Evolutionary conservation across 2,113 vertebrate species (phyloP).

Genomic region (Ovis canadensis): DNA sequence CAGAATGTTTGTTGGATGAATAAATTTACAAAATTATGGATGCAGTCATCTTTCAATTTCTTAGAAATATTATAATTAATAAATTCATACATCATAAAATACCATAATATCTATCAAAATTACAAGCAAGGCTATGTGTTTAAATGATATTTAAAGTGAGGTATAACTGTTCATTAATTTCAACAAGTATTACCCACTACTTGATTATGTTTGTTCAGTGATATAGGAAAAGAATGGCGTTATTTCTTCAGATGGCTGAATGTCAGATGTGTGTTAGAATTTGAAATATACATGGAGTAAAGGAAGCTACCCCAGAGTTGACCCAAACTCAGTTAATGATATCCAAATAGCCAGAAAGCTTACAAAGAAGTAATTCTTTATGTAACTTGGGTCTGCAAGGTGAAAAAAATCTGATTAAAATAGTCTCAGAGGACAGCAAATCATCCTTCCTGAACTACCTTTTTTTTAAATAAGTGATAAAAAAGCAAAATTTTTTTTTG

Average conservation of each 20-base stretch:
- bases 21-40: background rate
- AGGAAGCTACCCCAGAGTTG: background rate
- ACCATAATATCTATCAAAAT: background rate
- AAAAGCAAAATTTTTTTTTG: background rate
- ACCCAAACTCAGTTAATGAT: background rate
- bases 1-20: background rate
- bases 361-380: background rate
- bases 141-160: background rate
- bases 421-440: background rate
- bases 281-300: background rate
- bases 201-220: background rate
- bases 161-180: background rate
- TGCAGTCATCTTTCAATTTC: background rate
- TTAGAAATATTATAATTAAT: background rate
- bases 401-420: background rate
- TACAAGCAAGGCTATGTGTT: background rate
- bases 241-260: background rate
- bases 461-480: background rate
- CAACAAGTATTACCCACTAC: background rate
- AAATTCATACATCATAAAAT: background rate
- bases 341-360: background rate
- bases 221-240: background rate
- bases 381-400: background rate
- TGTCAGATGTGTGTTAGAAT: background rate
- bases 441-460: background rate